phyloP scores from a whole-genome alignment of 2,888 invertebrate genomes.

The Drosophila limbata region DNA sequence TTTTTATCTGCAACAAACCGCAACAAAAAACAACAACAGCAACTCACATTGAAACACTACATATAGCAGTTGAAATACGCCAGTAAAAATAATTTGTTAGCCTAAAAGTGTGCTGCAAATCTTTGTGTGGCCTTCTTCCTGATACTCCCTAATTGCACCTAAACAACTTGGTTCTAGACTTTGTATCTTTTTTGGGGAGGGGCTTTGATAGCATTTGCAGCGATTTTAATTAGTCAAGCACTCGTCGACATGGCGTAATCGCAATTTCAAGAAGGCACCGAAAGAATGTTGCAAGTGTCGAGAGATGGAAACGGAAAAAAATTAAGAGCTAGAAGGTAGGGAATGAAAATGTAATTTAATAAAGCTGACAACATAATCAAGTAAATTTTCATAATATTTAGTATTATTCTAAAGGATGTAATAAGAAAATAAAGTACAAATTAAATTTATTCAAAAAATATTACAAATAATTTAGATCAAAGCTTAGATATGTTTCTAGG shows the following conservation, averaged over 20 bases:
- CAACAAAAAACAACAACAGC: slow-evolving; percentile 36
- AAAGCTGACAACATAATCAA: neutral
- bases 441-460: too few species aligned
- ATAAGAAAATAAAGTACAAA: too few species aligned
- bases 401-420: neutral
- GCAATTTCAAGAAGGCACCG: slow-evolving; percentile 14
- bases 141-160: slow-evolving; percentile 45
- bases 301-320: neutral
- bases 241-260: slow-evolving; percentile 52
- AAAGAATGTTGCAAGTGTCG: slow-evolving; percentile 8
- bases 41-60: slow-evolving; percentile 15
- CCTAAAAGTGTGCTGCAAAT: slow-evolving; percentile 68
- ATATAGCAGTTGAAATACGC: slow-evolving; percentile 59
- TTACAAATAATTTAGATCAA: too few species aligned
- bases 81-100: slow-evolving; percentile 76
- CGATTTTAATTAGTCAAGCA: slow-evolving; percentile 64
- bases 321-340: neutral
- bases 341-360: neutral
- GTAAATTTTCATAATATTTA: neutral
- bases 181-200: slow-evolving; percentile 4
- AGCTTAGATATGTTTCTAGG: too few species aligned
- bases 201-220: slow-evolving; percentile 3
- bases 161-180: slow-evolving; percentile 23
- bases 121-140: slow-evolving; percentile 43
- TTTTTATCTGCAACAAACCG: slow-evolving; percentile 57